Base-by-base conservation (phyloP, 2,888 invertebrate genomes). In the Eristalinus sepulchralis region DNA sequence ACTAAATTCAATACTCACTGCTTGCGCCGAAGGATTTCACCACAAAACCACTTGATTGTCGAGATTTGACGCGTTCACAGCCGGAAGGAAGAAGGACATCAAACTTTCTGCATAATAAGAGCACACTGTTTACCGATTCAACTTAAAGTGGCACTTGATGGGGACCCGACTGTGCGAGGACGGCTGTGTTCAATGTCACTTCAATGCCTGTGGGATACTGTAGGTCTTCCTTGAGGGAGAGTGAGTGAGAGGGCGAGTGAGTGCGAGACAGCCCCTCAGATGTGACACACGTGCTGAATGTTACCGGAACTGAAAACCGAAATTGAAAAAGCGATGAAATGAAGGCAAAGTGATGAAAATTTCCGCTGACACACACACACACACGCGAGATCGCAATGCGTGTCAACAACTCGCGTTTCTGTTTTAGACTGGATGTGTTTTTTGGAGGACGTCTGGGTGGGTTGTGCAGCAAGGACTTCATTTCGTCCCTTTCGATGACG, bases 161-260 rank as follows among this genome's bases (percentile, higher is more conserved):
- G 55, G 6, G 22, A 20, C 22, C 20, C 24, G 57, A 57, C 57
- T 57, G 55, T 67, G 17, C 34, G 36, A 36, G 34, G 27, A 20
- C 13, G 55, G 22, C 31, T 1, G 11, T 72, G 39, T 70, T 60
- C 53, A 63, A 64, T 73, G 63, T 55, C 73, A 63, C 57, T 10
- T 55, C 34, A 47, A 47, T 17, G 47, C 47, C 39, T 39, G 39
- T 47, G 47, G 47, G 47, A 31, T 36, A 5, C 11, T 22, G 10
- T 10, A 10, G 31, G 33, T 34, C 13, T 55, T 20, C 36, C 20
- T 22, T 68, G 36, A 13, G 53, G 31, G 53, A 53, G 11, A 20
- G 22, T 10, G 10, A 55, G 27, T 27, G 27, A 27, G 27, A 27
- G 27, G 27, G 5, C 2, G 2, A 27, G 27, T 27, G 5, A 3